Percentiles rank a stretch among this genome's conserved stretches.
Evolutionary conservation across 2,113 vertebrate species (phyloP).

Genomic region (Platysternon megacephalum): DNA sequence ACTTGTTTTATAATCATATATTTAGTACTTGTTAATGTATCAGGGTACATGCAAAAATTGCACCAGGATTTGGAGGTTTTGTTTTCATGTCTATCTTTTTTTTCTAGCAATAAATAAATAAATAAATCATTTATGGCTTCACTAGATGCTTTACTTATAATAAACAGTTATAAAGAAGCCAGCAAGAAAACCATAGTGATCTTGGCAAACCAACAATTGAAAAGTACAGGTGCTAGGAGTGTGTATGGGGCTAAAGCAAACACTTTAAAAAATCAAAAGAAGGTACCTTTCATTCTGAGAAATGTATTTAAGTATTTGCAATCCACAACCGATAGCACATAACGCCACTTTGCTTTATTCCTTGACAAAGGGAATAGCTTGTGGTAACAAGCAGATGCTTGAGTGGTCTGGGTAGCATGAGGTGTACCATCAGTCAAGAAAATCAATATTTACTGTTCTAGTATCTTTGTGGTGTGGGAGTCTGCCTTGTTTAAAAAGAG

Average conservation of each 20-base stretch:
- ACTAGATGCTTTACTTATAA: constrained; percentile 68
- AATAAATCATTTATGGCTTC: constrained; percentile 41
- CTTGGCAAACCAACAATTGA: constrained; percentile 82
- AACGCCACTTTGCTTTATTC: constrained; percentile 79
- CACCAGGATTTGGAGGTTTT: background rate
- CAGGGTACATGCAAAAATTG: background rate
- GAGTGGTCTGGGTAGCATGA: constrained; percentile 70
- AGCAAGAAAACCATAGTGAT: constrained; percentile 68
- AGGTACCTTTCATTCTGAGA: constrained; percentile 80
- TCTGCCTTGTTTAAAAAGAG: constrained; percentile 75
- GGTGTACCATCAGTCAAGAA: constrained; percentile 75
- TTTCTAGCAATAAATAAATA: constrained; percentile 8
- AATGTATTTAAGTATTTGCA: constrained; percentile 92
- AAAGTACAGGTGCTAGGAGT: constrained; percentile 82
- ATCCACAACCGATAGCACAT: constrained; percentile 76
- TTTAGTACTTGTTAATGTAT: background rate
- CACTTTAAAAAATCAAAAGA: constrained; percentile 78
- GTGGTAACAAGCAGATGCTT: constrained; percentile 77
- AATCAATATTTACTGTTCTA: constrained; percentile 88
- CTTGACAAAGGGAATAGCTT: constrained; percentile 71
- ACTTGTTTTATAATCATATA: background rate
- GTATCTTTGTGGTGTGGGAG: constrained; percentile 78
- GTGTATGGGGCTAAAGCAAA: constrained; percentile 77
- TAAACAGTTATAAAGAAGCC: constrained; percentile 49
- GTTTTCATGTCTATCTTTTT: background rate